These are phyloP conservation scores for Bettongia penicillata DNA, from an alignment of 2,113 vertebrate genomes.

Conservation along the genomic window DNA sequence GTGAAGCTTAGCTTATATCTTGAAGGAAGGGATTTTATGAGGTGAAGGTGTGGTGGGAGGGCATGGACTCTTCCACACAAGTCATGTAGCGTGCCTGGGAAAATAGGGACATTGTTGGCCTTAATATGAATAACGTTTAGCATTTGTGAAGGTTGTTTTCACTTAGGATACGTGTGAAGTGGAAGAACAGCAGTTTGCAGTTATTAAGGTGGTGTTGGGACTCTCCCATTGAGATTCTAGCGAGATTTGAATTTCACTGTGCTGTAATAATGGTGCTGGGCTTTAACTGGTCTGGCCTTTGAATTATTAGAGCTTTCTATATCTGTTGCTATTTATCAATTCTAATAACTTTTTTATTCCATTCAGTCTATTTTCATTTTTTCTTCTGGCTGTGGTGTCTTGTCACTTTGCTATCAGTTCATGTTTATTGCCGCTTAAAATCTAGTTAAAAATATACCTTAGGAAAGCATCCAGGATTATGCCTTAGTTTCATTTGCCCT, in stretches of 20 bases:
- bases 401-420: neutral
- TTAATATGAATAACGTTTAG: neutral
- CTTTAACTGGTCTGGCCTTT: neutral
- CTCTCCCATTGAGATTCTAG: neutral
- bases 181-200: no score
- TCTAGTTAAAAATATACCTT: neutral
- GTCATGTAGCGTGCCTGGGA: no score
- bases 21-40: no score
- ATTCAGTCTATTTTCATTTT: neutral
- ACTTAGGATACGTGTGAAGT: neutral
- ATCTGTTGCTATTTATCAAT: neutral
- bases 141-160: neutral
- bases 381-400: neutral
- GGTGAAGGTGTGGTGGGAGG: no score
- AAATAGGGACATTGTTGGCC: neutral
- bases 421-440: constrained; percentile 6
- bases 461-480: neutral
- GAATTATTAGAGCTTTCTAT: neutral
- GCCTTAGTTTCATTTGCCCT: neutral
- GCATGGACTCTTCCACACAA: no score
- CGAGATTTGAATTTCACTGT: neutral
- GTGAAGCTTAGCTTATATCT: no score
- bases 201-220: neutral
- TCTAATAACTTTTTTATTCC: neutral
- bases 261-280: neutral